These are phyloP conservation scores for Cantharis nigra DNA, from an alignment of 2,888 invertebrate genomes.

Conservation along the genomic window DNA sequence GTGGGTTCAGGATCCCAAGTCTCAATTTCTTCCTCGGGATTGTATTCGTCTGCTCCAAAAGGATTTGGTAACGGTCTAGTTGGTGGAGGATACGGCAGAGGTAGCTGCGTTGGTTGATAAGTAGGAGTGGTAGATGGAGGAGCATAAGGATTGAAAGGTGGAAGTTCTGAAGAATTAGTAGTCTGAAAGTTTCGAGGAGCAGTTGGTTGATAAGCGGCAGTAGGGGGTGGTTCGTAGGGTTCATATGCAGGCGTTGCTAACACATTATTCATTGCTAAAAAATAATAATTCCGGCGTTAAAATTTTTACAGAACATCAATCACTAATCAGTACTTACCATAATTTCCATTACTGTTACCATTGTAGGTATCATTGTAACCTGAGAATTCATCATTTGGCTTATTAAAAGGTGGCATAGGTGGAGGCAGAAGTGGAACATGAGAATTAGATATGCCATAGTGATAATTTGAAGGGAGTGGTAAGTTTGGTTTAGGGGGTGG, in stretches of 20 bases:
- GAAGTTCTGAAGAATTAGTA: not conserved
- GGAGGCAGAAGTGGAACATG: conserved; percentile 64
- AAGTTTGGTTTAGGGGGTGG: conserved; percentile 37
- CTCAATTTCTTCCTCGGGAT: conserved; percentile 57
- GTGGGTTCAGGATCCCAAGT: conserved; percentile 53
- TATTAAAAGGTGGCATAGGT: conserved; percentile 55
- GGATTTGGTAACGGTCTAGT: not conserved
- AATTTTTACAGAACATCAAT: not conserved
- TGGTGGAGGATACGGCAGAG: conserved; percentile 15
- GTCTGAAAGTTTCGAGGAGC: not conserved
- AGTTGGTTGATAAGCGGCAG: conserved; percentile 3
- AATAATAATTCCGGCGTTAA: not conserved
- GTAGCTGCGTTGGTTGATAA: not conserved
- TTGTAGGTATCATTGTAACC: conserved; percentile 21
- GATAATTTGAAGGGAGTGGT: conserved; percentile 28
- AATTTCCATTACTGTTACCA: conserved; percentile 8
- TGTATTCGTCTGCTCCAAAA: conserved; percentile 46
- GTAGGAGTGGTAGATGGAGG: conserved; percentile 3
- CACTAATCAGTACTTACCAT: conserved; percentile 28
- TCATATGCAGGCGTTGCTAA: not conserved
- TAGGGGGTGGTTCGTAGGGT: not conserved
- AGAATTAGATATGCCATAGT: conserved; percentile 28
- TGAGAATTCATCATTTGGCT: conserved; percentile 40
- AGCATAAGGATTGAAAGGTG: not conserved
- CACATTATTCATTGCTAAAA: not conserved